Evolutionary conservation across 2,113 vertebrate genomes (phyloP).

Genomic region (Sebastes fasciatus): DNA sequence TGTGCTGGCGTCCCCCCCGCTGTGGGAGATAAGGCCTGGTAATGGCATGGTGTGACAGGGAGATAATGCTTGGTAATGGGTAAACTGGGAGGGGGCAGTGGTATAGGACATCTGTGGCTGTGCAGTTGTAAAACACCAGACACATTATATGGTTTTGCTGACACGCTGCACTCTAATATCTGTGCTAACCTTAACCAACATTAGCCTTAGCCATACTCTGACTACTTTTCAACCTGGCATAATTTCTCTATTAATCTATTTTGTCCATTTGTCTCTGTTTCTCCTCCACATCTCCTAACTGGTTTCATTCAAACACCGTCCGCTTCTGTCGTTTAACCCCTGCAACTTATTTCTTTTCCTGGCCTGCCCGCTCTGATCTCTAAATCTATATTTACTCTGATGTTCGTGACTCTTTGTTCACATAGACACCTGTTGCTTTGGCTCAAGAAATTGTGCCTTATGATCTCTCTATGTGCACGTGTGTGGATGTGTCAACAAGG

Average conservation of each 20-base stretch:
- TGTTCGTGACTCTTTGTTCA: constrained; percentile 36
- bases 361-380: constrained; percentile 1
- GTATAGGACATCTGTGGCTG: constrained; percentile 56
- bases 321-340: constrained; percentile 14
- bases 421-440: constrained; percentile 59
- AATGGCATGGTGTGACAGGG: constrained; percentile 66
- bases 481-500: constrained; percentile 30
- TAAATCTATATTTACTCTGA: constrained; percentile 48
- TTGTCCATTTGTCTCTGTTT: constrained; percentile 20
- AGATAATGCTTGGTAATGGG: constrained; percentile 66
- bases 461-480: constrained; percentile 12
- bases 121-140: constrained; percentile 45
- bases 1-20: constrained; percentile 39
- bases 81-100: constrained; percentile 40
- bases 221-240: constrained; percentile 39
- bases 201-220: not conserved
- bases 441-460: constrained; percentile 13
- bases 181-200: not conserved
- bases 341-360: constrained; percentile 42
- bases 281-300: not conserved
- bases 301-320: constrained; percentile 3
- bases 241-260: constrained; percentile 12
- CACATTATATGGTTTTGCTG: constrained; percentile 32
- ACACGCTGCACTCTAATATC: constrained; percentile 11
- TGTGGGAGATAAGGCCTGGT: constrained; percentile 71